Conservation (phyloP, 1,140 invertebrate species). For the Drosophila ananassae region DNA sequence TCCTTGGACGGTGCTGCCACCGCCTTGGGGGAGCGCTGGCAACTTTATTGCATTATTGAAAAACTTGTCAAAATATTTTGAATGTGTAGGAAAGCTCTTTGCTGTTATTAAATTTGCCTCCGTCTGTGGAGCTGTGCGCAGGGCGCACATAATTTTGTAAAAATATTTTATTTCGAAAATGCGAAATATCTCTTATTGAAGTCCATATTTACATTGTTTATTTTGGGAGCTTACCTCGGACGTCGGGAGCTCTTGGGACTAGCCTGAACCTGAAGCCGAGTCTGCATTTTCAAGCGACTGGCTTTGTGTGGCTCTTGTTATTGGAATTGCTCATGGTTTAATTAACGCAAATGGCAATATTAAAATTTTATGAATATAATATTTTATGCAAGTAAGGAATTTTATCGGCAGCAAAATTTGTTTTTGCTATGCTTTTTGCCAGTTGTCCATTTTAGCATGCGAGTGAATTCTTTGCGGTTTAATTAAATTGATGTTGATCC, state of each 20-base stretch:
- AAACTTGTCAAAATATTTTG: conserved; percentile 83
- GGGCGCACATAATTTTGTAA: conserved; percentile 54
- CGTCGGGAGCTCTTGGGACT: conserved; percentile 14
- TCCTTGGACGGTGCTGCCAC: conserved; percentile 40
- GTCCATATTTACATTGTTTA: conserved; percentile 29
- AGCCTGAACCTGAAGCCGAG: conserved; percentile 10
- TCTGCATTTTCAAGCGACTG: conserved; percentile 39
- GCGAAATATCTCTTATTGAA: conserved; percentile 14
- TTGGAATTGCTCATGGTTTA: conserved; percentile 61
- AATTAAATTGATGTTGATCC: conserved; percentile 67
- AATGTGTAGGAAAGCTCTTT: conserved; percentile 76
- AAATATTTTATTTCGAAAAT: conserved; percentile 51
- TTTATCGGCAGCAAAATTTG: conserved; percentile 31
- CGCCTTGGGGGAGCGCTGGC: conserved; percentile 50
- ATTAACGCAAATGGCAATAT: conserved; percentile 69
- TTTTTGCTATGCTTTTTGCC: conserved; percentile 14
- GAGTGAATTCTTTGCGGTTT: conserved; percentile 65
- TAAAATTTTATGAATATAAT: conserved; percentile 59
- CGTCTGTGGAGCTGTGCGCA: background rate
- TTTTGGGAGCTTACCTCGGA: conserved; percentile 44
- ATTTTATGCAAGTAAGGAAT: conserved; percentile 46
- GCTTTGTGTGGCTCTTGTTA: conserved; percentile 15
- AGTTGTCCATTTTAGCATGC: conserved; percentile 13
- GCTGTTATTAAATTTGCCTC: conserved; percentile 66
- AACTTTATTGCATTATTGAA: conserved; percentile 83